Conservation (phyloP, 64 coral and sea anemone species). For the Cladopsammia gracilis region DNA sequence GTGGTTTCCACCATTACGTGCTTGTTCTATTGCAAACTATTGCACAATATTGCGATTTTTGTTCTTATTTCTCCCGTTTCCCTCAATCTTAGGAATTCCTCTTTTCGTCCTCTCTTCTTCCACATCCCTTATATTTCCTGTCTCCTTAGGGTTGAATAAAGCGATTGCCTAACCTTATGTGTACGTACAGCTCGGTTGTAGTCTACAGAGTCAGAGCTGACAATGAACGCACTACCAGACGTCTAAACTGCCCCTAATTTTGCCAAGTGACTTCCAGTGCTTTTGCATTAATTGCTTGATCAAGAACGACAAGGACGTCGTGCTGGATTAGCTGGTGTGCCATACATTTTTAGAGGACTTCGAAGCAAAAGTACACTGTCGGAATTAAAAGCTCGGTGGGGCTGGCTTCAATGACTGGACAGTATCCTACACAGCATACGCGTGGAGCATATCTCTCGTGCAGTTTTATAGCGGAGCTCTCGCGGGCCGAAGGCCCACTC, state of each 20-base stretch:
- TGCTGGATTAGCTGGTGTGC: slow-evolving; percentile 41
- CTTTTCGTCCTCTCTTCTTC: too few species aligned
- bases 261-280: slow-evolving; percentile 55
- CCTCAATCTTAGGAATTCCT: too few species aligned
- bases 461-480: too few species aligned
- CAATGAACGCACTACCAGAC: slow-evolving; percentile 30
- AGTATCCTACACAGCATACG: slow-evolving; percentile 62
- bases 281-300: slow-evolving; percentile 56
- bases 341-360: slow-evolving; percentile 61
- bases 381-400: slow-evolving; percentile 82
- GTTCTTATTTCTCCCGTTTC: too few species aligned
- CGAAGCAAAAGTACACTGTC: slow-evolving; percentile 79
- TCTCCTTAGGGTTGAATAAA: neutral
- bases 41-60: too few species aligned
- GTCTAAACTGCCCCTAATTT: slow-evolving; percentile 32
- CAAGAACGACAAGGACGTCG: slow-evolving; percentile 48
- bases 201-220: slow-evolving; percentile 15
- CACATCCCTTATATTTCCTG: neutral
- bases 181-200: slow-evolving; percentile 57
- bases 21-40: too few species aligned
- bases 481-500: too few species aligned
- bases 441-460: slow-evolving; percentile 24
- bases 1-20: too few species aligned
- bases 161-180: slow-evolving; percentile 41
- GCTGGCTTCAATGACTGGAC: slow-evolving; percentile 77